A percentile compares a stretch with the other conserved stretches of the same genome.
Evolutionary conservation across 2,888 invertebrate species (phyloP).

Genomic region (Cordilura impudica): DNA sequence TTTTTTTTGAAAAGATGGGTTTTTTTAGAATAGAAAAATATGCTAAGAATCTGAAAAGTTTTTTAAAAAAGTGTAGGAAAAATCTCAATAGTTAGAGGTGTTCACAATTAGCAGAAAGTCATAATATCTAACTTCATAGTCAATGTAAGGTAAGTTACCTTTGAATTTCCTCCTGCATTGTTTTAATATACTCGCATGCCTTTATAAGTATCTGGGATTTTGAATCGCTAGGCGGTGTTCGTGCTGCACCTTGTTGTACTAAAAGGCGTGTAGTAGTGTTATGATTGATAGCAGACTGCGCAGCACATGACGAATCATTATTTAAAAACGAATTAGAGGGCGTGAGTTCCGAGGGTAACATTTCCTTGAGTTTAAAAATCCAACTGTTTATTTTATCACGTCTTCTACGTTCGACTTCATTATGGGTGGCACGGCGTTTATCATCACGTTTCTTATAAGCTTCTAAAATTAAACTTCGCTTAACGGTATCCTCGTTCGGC

Average conservation of each 20-base stretch:
- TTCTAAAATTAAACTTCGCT: constrained; percentile 68
- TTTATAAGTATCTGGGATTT: constrained; percentile 97
- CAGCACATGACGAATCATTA: constrained; percentile 3
- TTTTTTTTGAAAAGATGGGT: too few relatives aligned
- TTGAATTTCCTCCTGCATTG: constrained; percentile 87
- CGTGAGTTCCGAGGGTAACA: constrained; percentile 83
- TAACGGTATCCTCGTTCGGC: constrained; percentile 61
- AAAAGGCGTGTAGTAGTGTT: constrained; percentile 11
- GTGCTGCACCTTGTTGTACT: constrained; percentile 57
- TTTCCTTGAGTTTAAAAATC: constrained; percentile 94
- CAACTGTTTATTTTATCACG: constrained; percentile 98
- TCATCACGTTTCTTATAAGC: constrained; percentile 85
- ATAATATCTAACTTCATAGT: too few relatives aligned
- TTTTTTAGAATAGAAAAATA: too few relatives aligned
- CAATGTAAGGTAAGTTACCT: too few relatives aligned
- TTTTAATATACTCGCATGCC: constrained; percentile 95
- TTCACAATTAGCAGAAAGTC: too few relatives aligned
- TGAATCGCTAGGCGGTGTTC: constrained; percentile 83
- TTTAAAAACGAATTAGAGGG: background rate
- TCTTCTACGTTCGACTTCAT: constrained; percentile 95
- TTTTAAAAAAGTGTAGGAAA: too few relatives aligned
- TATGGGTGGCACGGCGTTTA: constrained; percentile 93
- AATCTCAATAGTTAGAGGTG: too few relatives aligned
- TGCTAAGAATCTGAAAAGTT: too few relatives aligned
- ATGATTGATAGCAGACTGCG: background rate